phyloP scores from a whole-genome alignment of 2,113 vertebrate species.

The Cochlearius cochlearius region DNA sequence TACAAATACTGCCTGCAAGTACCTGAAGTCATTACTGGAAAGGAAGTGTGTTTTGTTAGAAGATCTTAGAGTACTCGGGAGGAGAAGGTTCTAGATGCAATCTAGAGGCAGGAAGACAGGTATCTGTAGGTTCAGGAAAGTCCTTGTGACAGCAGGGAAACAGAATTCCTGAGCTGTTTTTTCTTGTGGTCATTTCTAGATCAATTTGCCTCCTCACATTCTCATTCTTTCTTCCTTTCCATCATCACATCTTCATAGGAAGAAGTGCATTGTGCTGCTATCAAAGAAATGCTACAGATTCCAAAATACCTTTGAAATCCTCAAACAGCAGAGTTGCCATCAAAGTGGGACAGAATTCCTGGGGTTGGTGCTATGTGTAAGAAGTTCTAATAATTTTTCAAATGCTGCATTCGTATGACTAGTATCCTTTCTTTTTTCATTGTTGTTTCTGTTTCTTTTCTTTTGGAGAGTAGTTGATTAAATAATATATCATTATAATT shows the following conservation, averaged over 20 bases:
- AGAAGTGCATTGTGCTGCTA: background rate
- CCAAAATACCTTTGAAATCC: background rate
- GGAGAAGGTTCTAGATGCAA: background rate
- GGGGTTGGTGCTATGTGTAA: background rate
- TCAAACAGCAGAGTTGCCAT: background rate
- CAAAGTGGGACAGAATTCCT: background rate
- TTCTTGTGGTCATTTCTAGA: background rate
- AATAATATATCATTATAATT: background rate
- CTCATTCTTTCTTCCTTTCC: background rate
- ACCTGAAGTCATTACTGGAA: background rate
- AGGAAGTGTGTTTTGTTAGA: background rate
- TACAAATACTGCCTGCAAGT: background rate
- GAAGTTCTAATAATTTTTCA: background rate
- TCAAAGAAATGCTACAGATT: background rate
- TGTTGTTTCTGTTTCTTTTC: background rate
- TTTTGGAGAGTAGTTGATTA: background rate
- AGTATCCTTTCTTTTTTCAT: background rate
- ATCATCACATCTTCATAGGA: background rate
- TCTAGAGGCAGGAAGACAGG: background rate
- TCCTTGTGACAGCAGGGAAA: background rate
- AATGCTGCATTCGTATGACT: background rate
- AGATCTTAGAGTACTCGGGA: background rate
- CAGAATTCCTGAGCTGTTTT: background rate
- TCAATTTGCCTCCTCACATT: background rate
- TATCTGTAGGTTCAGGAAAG: background rate